Evolutionary conservation across 2,797 vertebrate species (phyloP), one percentile per base, ranked within the genome.

Genomic region (Poecilia wingei): DNA sequence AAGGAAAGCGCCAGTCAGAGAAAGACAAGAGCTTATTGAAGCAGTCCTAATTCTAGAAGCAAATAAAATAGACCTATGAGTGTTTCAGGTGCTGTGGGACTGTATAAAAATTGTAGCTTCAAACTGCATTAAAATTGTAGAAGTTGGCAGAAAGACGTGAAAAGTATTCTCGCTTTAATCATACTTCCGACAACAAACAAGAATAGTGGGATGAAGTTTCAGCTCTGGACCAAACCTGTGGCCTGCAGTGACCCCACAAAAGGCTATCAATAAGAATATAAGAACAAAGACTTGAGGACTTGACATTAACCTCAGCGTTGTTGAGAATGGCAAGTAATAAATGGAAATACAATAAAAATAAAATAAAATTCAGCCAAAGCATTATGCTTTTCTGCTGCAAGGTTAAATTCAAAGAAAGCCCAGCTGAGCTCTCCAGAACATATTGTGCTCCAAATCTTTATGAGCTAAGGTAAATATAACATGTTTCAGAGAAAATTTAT

Each of bases 321-420:
- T 31, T 59, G 13, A 31, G 57, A 59, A 14, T 31, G 57, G 5
- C 57, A 59, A 59, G 28, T 5, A 31, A 31, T 16, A 59, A 16
- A 31, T 0, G 0, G 13, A 31, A 59, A 59, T 28, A 59, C 5
- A 31, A 31, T 59, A 59, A 59, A 31, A 59, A n/a, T 28, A 13
- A 28, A 59, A 59, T 59, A 6, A 31, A 59, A 31, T 59, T 28
- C 57, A 31, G 13, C 28, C 28, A 64, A 64, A 8, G 61, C 18
- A 25, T 68, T 39, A 68, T 0, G 20, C 36, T 39, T 36, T 66
- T 66, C 61, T 39, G 36, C 33, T 68, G 6, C 72, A 46, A 47
- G 33, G 22, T 33, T 84, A 57, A 74, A 64, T 81, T 90, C 75
- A 82, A 86, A 78, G 77, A 12, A 22, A 76, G 51, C 85, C 82